Percentiles rank a stretch among this genome's conserved stretches.
Evolutionary conservation across 2,888 invertebrate genomes (phyloP).

Genomic region (Deroplatys truncata): DNA sequence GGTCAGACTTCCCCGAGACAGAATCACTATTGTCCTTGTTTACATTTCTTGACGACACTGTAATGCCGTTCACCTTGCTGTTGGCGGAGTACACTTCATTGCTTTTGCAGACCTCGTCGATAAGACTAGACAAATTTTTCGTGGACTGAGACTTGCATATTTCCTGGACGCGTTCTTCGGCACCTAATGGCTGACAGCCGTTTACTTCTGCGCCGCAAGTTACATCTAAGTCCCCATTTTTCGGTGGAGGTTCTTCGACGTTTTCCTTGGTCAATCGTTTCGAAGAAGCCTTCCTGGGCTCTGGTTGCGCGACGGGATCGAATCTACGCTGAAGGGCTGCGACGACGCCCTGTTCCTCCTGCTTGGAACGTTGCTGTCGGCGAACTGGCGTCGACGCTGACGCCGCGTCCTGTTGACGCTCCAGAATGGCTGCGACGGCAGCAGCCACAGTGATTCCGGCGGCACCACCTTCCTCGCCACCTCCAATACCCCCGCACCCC

Average conservation of each 20-base stretch:
- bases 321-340: neutral
- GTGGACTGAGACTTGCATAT: neutral
- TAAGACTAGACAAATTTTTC: neutral
- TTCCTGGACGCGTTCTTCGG: neutral
- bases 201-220: neutral
- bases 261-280: neutral
- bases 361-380: constrained; percentile 40
- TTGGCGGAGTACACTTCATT: neutral
- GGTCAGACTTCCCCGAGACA: neutral
- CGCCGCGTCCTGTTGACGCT: constrained; percentile 39
- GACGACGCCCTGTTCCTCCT: neutral
- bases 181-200: neutral
- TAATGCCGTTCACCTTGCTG: neutral
- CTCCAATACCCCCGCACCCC: neutral
- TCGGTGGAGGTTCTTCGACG: neutral
- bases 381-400: constrained; percentile 44
- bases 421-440: constrained; percentile 49
- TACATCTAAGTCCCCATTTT: neutral
- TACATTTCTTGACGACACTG: neutral
- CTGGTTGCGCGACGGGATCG: neutral
- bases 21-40: neutral
- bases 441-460: constrained; percentile 58
- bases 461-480: constrained; percentile 35
- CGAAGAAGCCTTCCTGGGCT: neutral
- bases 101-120: neutral